These are phyloP conservation scores for Plectrocnemia conspersa DNA, from an alignment of 1,140 invertebrate species.

Conservation along the genomic window DNA sequence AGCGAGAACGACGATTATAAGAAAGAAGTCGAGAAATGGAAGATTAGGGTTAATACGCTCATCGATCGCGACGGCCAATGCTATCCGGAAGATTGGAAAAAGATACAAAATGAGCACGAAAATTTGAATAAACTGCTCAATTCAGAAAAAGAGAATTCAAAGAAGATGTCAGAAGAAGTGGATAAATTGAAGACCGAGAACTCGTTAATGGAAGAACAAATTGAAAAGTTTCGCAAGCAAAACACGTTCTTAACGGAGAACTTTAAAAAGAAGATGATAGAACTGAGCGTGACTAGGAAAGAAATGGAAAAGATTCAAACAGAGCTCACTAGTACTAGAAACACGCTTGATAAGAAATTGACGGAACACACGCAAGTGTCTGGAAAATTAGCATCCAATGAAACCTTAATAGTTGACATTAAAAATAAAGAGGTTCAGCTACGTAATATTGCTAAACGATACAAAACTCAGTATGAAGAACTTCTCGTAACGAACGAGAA, in stretches of 20 bases:
- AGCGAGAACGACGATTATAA: constrained; percentile 65
- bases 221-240: constrained; percentile 57
- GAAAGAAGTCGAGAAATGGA: constrained; percentile 69
- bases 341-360: constrained; percentile 51
- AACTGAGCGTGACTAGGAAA: constrained; percentile 45
- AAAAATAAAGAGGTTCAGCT: constrained; percentile 78
- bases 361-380: constrained; percentile 59
- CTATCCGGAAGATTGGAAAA: constrained; percentile 89
- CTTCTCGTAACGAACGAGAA: constrained; percentile 60
- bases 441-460: constrained; percentile 86
- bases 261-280: constrained; percentile 54
- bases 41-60: constrained; percentile 73
- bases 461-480: constrained; percentile 83
- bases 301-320: constrained; percentile 51
- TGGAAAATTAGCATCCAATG: constrained; percentile 66
- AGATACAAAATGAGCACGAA: constrained; percentile 75
- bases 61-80: constrained; percentile 86
- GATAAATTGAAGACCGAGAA: constrained; percentile 63
- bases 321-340: constrained; percentile 54
- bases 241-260: constrained; percentile 49
- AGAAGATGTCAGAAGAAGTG: constrained; percentile 63
- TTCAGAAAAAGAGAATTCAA: constrained; percentile 63
- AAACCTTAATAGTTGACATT: constrained; percentile 65
- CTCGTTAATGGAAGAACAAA: constrained; percentile 67
- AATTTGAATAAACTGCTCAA: constrained; percentile 70